Conservation (phyloP, 2,888 invertebrate species). For the Oeneis ivallda region DNA sequence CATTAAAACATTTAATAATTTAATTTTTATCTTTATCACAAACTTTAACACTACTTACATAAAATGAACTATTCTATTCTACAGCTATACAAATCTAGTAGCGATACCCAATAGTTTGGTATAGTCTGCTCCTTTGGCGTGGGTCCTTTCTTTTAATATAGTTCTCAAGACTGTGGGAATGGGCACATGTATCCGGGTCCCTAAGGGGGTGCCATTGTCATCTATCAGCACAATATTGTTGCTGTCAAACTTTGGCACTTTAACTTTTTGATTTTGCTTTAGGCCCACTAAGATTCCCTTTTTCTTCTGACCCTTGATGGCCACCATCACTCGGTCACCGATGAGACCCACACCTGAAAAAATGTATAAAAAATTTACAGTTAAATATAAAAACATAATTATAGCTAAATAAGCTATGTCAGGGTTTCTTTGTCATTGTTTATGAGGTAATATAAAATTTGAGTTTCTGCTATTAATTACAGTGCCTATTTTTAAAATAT, state of each 20-base stretch:
- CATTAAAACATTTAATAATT: conserved; percentile 22
- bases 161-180: conserved; percentile 94
- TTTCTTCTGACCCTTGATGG: conserved; percentile 97
- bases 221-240: conserved; percentile 98
- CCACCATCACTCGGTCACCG: conserved; percentile 94
- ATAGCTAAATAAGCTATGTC: too few relatives aligned
- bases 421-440: too few relatives aligned
- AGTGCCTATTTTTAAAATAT: too few relatives aligned
- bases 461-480: too few relatives aligned
- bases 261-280: conserved; percentile 89
- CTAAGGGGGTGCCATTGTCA: conserved; percentile 96
- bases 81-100: conserved; percentile 88
- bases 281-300: conserved; percentile 91
- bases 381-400: not conserved
- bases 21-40: conserved; percentile 29
- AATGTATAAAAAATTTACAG: conserved; percentile 32
- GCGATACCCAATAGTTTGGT: conserved; percentile 96
- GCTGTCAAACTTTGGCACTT: conserved; percentile 95
- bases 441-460: too few relatives aligned
- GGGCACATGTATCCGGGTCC: conserved; percentile 97
- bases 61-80: conserved; percentile 3
- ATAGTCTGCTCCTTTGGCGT: conserved; percentile 92
- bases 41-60: conserved; percentile 25
- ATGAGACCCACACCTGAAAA: conserved; percentile 77
- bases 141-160: conserved; percentile 90